These are phyloP conservation scores for Brevimyrus niger DNA, from an alignment of 2,113 vertebrate genomes.

Conservation along the genomic window DNA sequence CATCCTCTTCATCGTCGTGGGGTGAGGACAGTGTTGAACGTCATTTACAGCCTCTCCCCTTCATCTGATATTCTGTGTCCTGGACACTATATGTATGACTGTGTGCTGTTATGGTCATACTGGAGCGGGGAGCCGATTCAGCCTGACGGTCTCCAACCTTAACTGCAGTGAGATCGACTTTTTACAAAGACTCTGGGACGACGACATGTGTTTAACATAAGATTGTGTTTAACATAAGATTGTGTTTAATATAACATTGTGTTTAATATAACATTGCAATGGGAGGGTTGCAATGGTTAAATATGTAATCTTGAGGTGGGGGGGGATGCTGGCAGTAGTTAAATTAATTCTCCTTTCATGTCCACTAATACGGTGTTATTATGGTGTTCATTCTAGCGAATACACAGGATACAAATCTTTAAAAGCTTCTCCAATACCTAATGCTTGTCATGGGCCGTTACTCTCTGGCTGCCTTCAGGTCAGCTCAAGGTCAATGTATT, in stretches of 20 bases:
- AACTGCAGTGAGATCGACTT: background rate
- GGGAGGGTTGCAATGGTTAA: background rate
- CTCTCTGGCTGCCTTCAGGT: background rate
- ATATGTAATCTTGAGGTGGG: background rate
- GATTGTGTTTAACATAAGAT: no score
- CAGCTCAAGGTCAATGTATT: background rate
- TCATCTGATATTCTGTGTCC: background rate
- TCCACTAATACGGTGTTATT: background rate
- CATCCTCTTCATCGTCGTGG: conserved; percentile 74
- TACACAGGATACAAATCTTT: background rate
- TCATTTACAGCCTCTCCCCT: background rate
- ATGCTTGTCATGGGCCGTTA: background rate
- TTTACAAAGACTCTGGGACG: background rate
- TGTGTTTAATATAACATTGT: background rate
- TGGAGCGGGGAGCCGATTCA: background rate
- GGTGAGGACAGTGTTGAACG: conserved; percentile 59
- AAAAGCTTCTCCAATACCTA: background rate
- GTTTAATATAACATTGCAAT: background rate
- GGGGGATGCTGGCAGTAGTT: background rate
- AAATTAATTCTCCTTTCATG: background rate
- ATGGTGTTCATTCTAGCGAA: background rate
- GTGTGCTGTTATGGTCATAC: background rate
- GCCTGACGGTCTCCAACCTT: background rate
- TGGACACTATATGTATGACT: background rate
- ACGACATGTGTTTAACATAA: background rate